Evolutionary conservation across 2,888 invertebrate genomes (phyloP), one percentile per base, ranked within the genome.

Genomic region (Ophion costatus): DNA sequence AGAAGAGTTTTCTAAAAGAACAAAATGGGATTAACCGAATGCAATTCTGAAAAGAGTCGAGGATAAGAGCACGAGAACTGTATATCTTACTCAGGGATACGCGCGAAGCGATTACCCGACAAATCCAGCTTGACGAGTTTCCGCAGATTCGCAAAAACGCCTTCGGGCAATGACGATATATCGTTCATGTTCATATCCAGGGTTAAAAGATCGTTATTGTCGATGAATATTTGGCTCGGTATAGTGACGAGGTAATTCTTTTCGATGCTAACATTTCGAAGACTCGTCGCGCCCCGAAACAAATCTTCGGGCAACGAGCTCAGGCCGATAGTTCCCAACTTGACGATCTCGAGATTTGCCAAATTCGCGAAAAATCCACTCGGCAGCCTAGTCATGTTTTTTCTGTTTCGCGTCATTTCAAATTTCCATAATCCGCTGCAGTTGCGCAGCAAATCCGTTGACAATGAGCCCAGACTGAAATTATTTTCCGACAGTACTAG

Each of bases 401-500:
- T 87, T 61, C 90, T 89, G 83, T 95, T 95, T 67, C 88, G 75
- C n/a, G 84, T 82, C 10, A 92, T 38, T 29, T 82, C 84, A 10
- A 96, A 94, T 45, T 45, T 45, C 45, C 45, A 45, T 14, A 45
- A 11, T 11, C 14, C 45, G 45, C 45, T 45, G 89, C 95, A 96
- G 81, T 94, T 94, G 80, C 92, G 92, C 87, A 97, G 96, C 67
- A 96, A 93, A 87, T 95, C 95, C 78, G 94, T 94, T 2, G 96
- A 96, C 77, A 97, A 90, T 20, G 95, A 93, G 57, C 77, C 64
- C 0, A 11, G 0, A 4, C 94, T 94, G 87, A 97, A 96, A 88
- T 95, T 95, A 90, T 97, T 97, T n/a, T 94, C 94, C 91, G 95
- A 96, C 85, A 98, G 94, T 90, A 96, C 96, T 63, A 98, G 93